Evolutionary conservation across 2,797 vertebrate species (phyloP), one percentile per base, ranked within the genome.

Genomic region (Peromyscus eremicus): DNA sequence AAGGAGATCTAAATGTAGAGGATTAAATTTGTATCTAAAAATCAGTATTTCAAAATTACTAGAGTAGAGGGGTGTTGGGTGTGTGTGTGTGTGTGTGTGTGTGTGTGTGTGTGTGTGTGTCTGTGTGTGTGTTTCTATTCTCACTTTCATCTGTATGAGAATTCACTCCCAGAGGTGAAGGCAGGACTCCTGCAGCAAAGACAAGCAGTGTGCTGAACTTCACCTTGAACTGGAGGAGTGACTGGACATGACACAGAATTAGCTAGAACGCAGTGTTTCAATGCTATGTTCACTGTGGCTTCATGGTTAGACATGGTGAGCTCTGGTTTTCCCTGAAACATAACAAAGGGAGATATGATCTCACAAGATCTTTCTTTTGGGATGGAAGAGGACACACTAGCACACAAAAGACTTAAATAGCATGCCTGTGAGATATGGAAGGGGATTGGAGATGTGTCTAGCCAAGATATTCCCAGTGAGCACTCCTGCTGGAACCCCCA

Each of bases 1-100:
- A 92, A 21, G 34, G 13, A 5, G 2, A 76, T n/a, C 9, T 89
- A 80, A 92, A 49, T 80, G 52, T 52, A 52, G 34, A 75, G 1
- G 84, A 88, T 83, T 64, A 81, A 79, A 64, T 71, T 37, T 93
- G 68, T 49, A 80, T 34, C 60, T 91, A 66, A 66, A 91, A 94
- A 21, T 49, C 12, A 86, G 7, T 43, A 49, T 68, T 77, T 64
- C 4, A 32, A 66, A 32, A 66, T 66, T 32, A 29, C 64, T 68
- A 40, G 82, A 34, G 13, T n/a, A 37, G 5, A 11, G 1, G 5
- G 88, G 23, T 37, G 32, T 70, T 43, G 5, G 5, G 19, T 8
- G 57, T 8, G 57, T 60, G 21, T 23, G 57, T 60, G 19, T 57
- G 55, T 57, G 16, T 60, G 57, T 60, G 57, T 60, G 57, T 60